phyloP scores from a whole-genome alignment of 2,113 vertebrate species.

The Ginglymostoma cirratum region DNA sequence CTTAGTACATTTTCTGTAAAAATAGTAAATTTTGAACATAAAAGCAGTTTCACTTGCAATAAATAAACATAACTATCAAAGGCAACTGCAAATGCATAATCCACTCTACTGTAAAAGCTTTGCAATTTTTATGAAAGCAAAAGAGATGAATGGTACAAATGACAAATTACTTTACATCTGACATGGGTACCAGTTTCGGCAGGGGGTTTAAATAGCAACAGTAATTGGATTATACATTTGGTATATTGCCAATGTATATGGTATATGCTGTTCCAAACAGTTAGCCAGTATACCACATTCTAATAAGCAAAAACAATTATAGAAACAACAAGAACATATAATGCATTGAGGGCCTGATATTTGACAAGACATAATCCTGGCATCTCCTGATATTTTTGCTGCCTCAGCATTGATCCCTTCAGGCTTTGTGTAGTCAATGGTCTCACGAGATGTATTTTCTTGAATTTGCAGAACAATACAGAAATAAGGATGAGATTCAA shows the following conservation, averaged over 20 bases:
- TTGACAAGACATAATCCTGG: no score
- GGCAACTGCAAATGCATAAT: background rate
- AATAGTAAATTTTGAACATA: background rate
- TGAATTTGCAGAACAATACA: no score
- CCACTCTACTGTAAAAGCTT: background rate
- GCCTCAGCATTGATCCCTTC: background rate
- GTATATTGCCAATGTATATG: background rate
- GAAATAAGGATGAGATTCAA: no score
- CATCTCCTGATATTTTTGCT: background rate
- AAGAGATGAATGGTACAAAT: background rate
- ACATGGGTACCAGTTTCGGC: background rate
- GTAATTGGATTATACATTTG: background rate
- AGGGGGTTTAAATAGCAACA: background rate
- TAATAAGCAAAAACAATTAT: background rate
- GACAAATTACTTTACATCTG: background rate
- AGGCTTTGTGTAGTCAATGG: no score
- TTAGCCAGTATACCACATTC: background rate
- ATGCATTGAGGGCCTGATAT: background rate
- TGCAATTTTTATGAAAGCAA: background rate
- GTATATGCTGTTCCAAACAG: background rate
- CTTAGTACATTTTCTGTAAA: background rate
- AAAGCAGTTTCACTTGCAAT: background rate
- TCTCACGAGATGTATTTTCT: no score
- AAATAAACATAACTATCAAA: background rate
- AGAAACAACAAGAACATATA: background rate